A percentile compares a stretch with the other conserved stretches of the same genome.
Conservation (phyloP, 1,140 invertebrate species). For the Bombyx mori region DNA sequence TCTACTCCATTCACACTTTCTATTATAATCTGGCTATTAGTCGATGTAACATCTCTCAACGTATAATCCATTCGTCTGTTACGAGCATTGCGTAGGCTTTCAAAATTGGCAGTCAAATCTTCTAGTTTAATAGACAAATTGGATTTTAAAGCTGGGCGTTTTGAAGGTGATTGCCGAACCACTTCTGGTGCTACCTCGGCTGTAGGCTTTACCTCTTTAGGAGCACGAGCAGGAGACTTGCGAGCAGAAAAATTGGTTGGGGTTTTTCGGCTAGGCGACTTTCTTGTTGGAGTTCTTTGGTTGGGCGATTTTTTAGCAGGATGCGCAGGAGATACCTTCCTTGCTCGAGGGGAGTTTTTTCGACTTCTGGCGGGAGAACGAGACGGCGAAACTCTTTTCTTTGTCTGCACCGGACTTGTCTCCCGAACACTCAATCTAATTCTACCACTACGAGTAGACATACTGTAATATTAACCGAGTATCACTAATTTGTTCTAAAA, state of each 20-base stretch:
- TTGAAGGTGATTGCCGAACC: slow-evolving; percentile 40
- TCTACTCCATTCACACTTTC: slow-evolving; percentile 47
- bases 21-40: slow-evolving; percentile 19
- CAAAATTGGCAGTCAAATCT: slow-evolving; percentile 33
- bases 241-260: slow-evolving; percentile 46
- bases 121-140: slow-evolving; percentile 32
- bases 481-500: slow-evolving; percentile 32
- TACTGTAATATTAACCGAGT: slow-evolving; percentile 29
- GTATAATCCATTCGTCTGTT: slow-evolving; percentile 49
- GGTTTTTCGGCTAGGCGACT: slow-evolving; percentile 21
- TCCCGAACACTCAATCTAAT: slow-evolving; percentile 41
- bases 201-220: slow-evolving; percentile 34
- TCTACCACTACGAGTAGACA: slow-evolving; percentile 59
- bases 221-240: slow-evolving; percentile 40
- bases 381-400: slow-evolving; percentile 53
- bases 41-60: slow-evolving; percentile 34
- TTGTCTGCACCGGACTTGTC: slow-evolving; percentile 38
- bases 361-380: slow-evolving; percentile 57
- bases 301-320: slow-evolving; percentile 13
- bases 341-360: slow-evolving; percentile 37
- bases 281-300: slow-evolving; percentile 24
- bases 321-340: slow-evolving; percentile 26
- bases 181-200: slow-evolving; percentile 8
- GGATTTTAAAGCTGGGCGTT: slow-evolving; percentile 38
- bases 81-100: slow-evolving; percentile 33